A percentile compares a stretch with the other conserved stretches of the same genome.
Evolutionary conservation across 2,797 vertebrate genomes (phyloP).

Genomic region (Thaleichthys pacificus): DNA sequence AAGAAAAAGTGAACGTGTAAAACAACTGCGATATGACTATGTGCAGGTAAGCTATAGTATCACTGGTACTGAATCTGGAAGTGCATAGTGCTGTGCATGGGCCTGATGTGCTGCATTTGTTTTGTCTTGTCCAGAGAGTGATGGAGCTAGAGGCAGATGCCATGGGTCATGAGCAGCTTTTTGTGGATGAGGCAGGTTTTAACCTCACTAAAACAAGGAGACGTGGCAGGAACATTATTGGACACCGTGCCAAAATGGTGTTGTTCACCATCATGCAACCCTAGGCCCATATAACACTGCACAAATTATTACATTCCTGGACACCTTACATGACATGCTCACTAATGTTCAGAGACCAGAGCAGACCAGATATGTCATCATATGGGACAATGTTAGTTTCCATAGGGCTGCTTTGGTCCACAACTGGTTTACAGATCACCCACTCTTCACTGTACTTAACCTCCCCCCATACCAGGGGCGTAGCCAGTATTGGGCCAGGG

Average conservation of each 20-base stretch:
- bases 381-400: conserved; percentile 14
- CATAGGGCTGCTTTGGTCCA: conserved; percentile 8
- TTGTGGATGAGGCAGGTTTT: conserved; percentile 1
- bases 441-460: too few relatives aligned
- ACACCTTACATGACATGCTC: not conserved
- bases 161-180: not conserved
- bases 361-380: conserved; percentile 2
- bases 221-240: not conserved
- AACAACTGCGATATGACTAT: conserved; percentile 11
- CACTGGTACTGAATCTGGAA: too few relatives aligned
- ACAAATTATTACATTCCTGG: not conserved
- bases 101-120: not conserved
- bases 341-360: not conserved
- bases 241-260: too few relatives aligned
- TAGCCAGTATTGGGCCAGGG: too few relatives aligned
- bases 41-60: conserved; percentile 1
- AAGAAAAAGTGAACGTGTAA: conserved; percentile 11
- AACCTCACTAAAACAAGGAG: not conserved
- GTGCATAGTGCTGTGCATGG: too few relatives aligned
- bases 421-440: not conserved
- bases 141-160: not conserved
- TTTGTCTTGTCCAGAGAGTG: not conserved
- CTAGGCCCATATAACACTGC: not conserved
- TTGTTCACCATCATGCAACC: too few relatives aligned
- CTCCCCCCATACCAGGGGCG: too few relatives aligned